Percentiles rank a stretch among this genome's conserved stretches.
Conservation (phyloP, 2,113 vertebrate genomes). For the Alces alces region DNA sequence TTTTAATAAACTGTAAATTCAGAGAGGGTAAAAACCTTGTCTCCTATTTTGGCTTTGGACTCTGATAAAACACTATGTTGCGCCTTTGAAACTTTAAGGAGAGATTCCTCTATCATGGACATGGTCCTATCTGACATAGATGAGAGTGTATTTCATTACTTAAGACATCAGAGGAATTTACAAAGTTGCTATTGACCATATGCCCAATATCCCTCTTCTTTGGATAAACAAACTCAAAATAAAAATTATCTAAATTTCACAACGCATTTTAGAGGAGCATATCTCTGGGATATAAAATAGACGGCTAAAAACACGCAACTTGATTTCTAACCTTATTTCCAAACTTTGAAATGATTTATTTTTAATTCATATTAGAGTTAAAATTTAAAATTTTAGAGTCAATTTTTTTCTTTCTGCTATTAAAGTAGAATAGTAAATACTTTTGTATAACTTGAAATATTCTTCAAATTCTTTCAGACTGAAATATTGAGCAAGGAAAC, state of each 20-base stretch:
- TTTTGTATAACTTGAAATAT: not conserved
- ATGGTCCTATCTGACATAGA: rapidly evolving
- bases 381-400: not conserved
- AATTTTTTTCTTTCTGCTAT: not conserved
- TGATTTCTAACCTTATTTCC: not conserved
- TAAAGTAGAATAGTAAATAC: not conserved
- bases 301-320: not conserved
- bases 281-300: not conserved
- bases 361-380: not conserved
- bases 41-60: not conserved
- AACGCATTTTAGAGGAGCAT: not conserved
- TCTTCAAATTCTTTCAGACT: not conserved
- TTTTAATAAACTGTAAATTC: not conserved
- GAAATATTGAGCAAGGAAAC: not conserved
- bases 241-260: not conserved
- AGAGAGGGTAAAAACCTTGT: not conserved
- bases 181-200: not conserved
- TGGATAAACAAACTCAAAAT: not conserved
- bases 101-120: not conserved
- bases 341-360: not conserved
- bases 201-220: not conserved
- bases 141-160: not conserved
- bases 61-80: not conserved
- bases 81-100: not conserved
- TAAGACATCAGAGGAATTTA: not conserved